Percentiles rank a stretch among this genome's conserved stretches.
phyloP scores from a whole-genome alignment of 2,888 invertebrate species.

The Invenusta paracnida region DNA sequence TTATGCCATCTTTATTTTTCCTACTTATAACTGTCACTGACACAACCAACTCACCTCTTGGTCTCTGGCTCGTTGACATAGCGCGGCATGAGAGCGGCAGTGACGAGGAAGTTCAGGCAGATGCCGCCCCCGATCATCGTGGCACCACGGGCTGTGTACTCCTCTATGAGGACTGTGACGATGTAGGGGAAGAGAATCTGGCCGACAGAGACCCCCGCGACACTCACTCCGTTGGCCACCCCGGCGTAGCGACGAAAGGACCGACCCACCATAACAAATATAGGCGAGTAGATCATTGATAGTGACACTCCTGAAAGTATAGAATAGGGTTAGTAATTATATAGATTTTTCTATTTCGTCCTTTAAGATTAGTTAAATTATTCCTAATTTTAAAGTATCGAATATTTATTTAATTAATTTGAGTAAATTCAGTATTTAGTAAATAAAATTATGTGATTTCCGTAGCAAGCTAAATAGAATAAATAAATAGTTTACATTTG shows the following conservation, averaged over 20 bases:
- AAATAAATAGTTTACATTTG: no score
- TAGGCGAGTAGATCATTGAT: slow-evolving; percentile 38
- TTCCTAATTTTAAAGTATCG: no score
- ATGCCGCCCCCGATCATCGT: slow-evolving; percentile 31
- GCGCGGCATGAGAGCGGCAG: slow-evolving; percentile 40
- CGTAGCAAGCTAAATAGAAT: no score
- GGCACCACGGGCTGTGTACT: slow-evolving; percentile 36
- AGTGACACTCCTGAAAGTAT: slow-evolving; percentile 13
- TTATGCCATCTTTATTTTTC: no score
- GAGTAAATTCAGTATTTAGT: no score
- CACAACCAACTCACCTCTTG: no score
- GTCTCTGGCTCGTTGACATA: slow-evolving; percentile 33
- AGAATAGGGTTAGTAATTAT: background rate
- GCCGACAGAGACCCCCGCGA: slow-evolving; percentile 39
- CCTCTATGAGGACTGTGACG: slow-evolving; percentile 35
- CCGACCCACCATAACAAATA: slow-evolving; percentile 40
- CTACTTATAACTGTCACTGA: no score
- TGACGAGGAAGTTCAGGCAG: slow-evolving; percentile 34
- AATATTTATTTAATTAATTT: no score
- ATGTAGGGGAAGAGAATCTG: slow-evolving; percentile 39
- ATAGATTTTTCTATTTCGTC: background rate
- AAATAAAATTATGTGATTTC: no score
- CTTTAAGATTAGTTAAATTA: background rate
- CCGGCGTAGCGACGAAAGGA: slow-evolving; percentile 39
- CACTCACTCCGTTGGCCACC: slow-evolving; percentile 37